Base-by-base conservation (phyloP, 2,797 vertebrate species). In the Syngnathus acus region DNA sequence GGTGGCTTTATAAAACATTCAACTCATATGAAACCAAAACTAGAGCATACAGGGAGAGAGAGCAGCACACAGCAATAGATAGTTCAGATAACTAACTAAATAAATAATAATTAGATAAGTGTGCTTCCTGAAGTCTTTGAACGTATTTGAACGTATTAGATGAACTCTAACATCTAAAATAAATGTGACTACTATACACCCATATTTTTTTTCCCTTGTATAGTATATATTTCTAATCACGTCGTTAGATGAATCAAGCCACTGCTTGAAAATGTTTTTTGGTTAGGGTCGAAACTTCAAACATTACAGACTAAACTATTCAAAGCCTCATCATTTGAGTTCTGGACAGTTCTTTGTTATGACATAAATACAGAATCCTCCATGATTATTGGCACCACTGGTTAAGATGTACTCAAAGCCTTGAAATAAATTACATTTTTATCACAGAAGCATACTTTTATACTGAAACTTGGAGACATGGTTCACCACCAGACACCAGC, bases 21-120 rank as follows among this genome's bases (percentile, higher is more conserved):
- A 39, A 68, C 75, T 86, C 79, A 78, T 82, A 66, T 38, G 76
- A 84, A 71, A 77, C 65, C 81, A 74, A 42, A 58, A 47, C 65
- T 68, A 6, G 66, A 74, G 58, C 65, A 43, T 68, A 68, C 55
- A 50, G 64, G 65, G 68, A 63, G 0, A 17, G 5, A 6, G 32
- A 32, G 32, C 32, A 3, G 32, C 32, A 32, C 32, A 32, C 32
- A 32, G 32, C 4, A 32, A 32, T 32, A 32, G 32, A 32, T 32
- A 32, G 32, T 3, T 32, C 4, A 32, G 32, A 4, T 0, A 32
- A 32, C 32, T 32, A 32, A 32, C 32, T 32, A 32, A 32, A 32
- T 32, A 32, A 32, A 32, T 32, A 32, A 32, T 32, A 32, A 32
- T 32, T 32, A 21, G 21, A 53, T 9, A 23, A 21, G 9, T 53